Conservation (phyloP, 2,888 invertebrate species). For the Cephus runcator region DNA sequence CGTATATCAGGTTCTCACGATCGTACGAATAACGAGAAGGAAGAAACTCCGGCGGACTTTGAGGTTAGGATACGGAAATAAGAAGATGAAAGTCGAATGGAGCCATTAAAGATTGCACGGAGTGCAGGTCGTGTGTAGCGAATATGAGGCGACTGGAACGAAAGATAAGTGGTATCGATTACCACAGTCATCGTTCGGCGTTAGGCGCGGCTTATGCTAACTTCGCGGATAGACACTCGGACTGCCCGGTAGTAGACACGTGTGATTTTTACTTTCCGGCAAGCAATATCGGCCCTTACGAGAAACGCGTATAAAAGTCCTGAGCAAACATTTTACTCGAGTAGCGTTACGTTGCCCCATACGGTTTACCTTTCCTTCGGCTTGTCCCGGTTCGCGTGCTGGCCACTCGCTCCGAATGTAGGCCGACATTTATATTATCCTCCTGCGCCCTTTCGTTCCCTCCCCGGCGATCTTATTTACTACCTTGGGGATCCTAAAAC, state of each 20-base stretch:
- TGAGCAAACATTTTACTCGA: not conserved
- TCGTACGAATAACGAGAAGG: not conserved
- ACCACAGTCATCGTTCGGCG: not conserved
- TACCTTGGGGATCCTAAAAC: not conserved
- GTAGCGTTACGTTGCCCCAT: constrained; percentile 10
- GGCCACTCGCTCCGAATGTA: constrained; percentile 20
- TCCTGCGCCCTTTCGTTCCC: constrained; percentile 20
- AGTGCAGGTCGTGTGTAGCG: not conserved
- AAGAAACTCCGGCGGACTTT: too few species aligned
- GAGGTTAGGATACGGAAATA: too few species aligned
- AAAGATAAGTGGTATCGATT: not conserved
- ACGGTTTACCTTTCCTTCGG: not conserved
- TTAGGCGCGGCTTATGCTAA: not conserved
- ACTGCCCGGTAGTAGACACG: not conserved
- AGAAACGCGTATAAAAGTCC: not conserved
- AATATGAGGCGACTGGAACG: not conserved
- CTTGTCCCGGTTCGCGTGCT: constrained; percentile 15
- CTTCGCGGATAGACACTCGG: not conserved
- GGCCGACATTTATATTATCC: constrained; percentile 29
- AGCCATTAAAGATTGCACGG: not conserved
- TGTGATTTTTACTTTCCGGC: not conserved
- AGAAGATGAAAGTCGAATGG: not conserved
- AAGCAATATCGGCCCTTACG: not conserved
- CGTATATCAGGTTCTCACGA: not conserved
- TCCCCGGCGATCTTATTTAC: constrained; percentile 12